Conservation (phyloP, 2,797 vertebrate species). For the Smutsia gigantea region DNA sequence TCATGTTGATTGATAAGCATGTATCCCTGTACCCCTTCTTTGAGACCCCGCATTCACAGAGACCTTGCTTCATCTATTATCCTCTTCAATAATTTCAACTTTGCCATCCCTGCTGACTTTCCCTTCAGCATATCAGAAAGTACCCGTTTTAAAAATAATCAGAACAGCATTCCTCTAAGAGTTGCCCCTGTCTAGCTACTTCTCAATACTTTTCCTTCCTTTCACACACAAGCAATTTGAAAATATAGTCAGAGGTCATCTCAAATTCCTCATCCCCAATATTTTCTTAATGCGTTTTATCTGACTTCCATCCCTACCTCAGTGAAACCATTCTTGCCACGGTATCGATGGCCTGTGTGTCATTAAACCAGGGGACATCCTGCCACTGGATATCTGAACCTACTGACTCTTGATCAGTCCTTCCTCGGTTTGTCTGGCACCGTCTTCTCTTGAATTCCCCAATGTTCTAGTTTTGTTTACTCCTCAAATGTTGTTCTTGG, state of each 20-base stretch:
- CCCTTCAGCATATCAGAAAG: background rate
- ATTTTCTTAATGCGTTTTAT: slow-evolving; percentile 13
- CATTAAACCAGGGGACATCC: background rate
- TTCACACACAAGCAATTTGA: background rate
- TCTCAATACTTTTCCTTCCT: background rate
- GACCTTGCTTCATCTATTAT: background rate
- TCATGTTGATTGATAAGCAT: background rate
- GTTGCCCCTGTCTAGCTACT: background rate
- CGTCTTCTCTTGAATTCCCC: background rate
- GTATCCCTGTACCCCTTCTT: background rate
- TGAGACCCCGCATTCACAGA: background rate
- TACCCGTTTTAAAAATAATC: background rate
- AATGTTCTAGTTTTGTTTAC: background rate
- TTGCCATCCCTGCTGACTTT: background rate
- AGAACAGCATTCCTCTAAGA: background rate
- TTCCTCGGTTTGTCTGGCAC: background rate
- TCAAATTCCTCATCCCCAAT: background rate
- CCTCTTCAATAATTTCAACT: background rate
- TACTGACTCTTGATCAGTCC: background rate
- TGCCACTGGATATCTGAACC: background rate
- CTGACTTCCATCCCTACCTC: background rate
- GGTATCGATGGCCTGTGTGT: background rate
- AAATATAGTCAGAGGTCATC: background rate
- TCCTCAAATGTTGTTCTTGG: background rate
- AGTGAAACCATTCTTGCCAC: background rate